Percentiles rank a stretch among this genome's conserved stretches.
Conservation (phyloP, 2,888 invertebrate species). For the Napeogenes inachia region DNA sequence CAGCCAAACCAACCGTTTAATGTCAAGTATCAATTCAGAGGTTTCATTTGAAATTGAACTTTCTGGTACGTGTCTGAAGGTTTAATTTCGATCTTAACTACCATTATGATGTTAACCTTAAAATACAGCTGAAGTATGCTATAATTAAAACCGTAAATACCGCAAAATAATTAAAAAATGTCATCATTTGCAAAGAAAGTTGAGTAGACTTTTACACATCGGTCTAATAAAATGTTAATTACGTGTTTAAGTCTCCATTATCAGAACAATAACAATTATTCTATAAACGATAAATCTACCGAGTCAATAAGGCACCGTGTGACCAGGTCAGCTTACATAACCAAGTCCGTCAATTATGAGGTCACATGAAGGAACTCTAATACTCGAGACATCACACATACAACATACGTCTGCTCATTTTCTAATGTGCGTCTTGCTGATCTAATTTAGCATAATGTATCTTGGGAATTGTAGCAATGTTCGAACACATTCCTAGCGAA, state of each 20-base stretch:
- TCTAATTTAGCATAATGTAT: slow-evolving; percentile 12
- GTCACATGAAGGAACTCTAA: slow-evolving; percentile 43
- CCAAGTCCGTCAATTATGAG: slow-evolving; percentile 56
- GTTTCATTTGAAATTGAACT: slow-evolving; percentile 6
- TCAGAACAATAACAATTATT: background rate
- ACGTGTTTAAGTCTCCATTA: background rate
- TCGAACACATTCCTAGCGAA: background rate
- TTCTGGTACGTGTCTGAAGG: slow-evolving; percentile 1
- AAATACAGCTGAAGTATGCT: too few species aligned
- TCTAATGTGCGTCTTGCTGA: slow-evolving; percentile 6
- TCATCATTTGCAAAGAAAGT: too few species aligned
- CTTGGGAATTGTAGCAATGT: slow-evolving; percentile 10
- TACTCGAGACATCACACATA: slow-evolving; percentile 26
- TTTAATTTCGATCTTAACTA: slow-evolving; percentile 5
- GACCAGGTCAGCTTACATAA: slow-evolving; percentile 62
- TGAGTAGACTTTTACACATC: too few species aligned
- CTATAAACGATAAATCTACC: background rate
- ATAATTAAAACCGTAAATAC: too few species aligned
- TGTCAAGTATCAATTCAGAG: slow-evolving; percentile 24
- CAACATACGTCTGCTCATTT: slow-evolving; percentile 12
- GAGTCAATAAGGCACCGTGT: slow-evolving; percentile 38
- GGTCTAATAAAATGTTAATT: background rate
- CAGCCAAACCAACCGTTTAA: slow-evolving; percentile 20
- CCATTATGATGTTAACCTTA: slow-evolving; percentile 1
- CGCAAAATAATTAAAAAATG: too few species aligned